A percentile compares a stretch with the other conserved stretches of the same genome.
Conservation (phyloP, 2,888 invertebrate genomes). For the Tinea trinotella region DNA sequence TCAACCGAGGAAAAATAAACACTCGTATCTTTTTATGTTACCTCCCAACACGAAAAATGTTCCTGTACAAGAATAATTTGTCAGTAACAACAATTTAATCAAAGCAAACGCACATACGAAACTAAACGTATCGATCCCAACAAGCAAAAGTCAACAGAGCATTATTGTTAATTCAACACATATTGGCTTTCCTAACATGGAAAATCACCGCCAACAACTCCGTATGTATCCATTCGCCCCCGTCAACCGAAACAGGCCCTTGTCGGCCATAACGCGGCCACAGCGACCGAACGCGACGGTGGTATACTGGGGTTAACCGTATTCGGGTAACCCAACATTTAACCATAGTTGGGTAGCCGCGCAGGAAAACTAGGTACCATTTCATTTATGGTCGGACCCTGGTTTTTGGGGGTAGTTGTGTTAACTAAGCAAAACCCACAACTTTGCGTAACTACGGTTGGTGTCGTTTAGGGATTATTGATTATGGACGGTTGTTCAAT, state of each 20-base stretch:
- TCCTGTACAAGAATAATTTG: too few species aligned
- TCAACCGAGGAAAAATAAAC: background rate
- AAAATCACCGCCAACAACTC: conserved; percentile 14
- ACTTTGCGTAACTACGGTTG: conserved; percentile 54
- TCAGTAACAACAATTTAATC: background rate
- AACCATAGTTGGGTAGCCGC: conserved; percentile 32
- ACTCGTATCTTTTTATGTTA: background rate
- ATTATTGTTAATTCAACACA: background rate
- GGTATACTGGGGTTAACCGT: conserved; percentile 41
- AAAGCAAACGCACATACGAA: background rate
- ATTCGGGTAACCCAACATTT: conserved; percentile 30
- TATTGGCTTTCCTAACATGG: conserved; percentile 11
- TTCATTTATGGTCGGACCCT: conserved; percentile 66
- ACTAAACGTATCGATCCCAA: background rate
- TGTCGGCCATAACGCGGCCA: conserved; percentile 68
- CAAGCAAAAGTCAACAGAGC: background rate
- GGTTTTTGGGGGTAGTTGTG: conserved; percentile 60
- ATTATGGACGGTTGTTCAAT: too few species aligned
- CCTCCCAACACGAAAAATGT: conserved; percentile 9
- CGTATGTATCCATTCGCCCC: conserved; percentile 31
- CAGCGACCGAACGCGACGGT: conserved; percentile 33
- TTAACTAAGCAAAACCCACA: conserved; percentile 55
- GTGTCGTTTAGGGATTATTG: background rate
- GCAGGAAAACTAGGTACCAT: conserved; percentile 61
- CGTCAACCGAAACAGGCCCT: conserved; percentile 59